Evolutionary conservation across 2,113 vertebrate species (phyloP), one percentile per base, ranked within the genome.

Genomic region (Bucco capensis): DNA sequence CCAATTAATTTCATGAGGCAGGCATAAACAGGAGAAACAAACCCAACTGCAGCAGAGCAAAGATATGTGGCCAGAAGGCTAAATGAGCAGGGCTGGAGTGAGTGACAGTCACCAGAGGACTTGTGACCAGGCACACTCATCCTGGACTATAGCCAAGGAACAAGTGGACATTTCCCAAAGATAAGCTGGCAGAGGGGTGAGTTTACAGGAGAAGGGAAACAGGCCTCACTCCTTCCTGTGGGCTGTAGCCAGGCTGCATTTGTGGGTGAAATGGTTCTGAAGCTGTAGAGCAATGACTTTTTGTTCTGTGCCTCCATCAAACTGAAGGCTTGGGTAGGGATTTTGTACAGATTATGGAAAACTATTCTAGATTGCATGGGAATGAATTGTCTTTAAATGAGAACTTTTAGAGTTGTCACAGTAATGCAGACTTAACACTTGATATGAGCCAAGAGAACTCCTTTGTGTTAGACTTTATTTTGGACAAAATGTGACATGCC

Each of bases 161-260:
- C 89, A 93, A 95, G 89, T 92, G 94, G 91, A 78, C 86, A 23
- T 89, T 95, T 96, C 95, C 93, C 95, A 82, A 79, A 95, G 84
- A 92, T 89, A 89, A 94, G 33, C 37, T 82, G 86, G 74, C 70
- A 72, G 81, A 89, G 49, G 64, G 44, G 7, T 81, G 86, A 78
- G 80, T 27, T 86, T 74, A 33, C 73, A 74, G 54, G 53, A 77
- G 60, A 38, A 42, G 74, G 53, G 57, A 56, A 67, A 64, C 3
- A 6, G 74, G 38, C 27, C 57, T n/a, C 44, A 28, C 44, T 18
- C 2, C 2, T 47, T 70, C 15, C 82, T 35, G 25, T 60, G 57
- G 61, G 54, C 42, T 62, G 27, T 6, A 51, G 70, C 47, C 23
- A 30, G 54, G 56, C 60, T 80, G 83, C 18, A 6, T 25, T 42